Conservation (phyloP, 2,888 invertebrate genomes). For the Nephrotoma guestfalica region DNA sequence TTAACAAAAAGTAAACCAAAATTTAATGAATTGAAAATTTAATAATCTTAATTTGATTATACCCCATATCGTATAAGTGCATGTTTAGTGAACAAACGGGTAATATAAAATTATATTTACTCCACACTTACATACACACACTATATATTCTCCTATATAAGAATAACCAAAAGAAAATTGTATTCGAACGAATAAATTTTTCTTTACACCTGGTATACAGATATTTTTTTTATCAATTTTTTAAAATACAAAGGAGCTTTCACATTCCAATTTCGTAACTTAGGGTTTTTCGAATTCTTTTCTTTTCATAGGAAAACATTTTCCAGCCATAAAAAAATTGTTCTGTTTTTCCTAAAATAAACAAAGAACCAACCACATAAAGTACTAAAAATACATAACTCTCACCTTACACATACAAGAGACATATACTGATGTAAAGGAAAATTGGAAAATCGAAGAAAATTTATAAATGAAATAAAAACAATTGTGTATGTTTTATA, state of each 20-base stretch:
- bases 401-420: not conserved
- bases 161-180: not conserved
- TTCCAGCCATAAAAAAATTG: not conserved
- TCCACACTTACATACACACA: not conserved
- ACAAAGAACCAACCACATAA: not conserved
- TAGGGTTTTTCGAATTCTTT: not conserved
- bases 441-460: not conserved
- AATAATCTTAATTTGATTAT: not conserved
- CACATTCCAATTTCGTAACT: not conserved
- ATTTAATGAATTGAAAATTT: not conserved
- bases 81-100: not conserved
- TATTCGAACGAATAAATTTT: not conserved
- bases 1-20: not conserved
- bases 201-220: not conserved
- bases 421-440: not conserved
- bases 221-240: not conserved
- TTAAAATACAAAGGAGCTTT: not conserved
- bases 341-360: not conserved
- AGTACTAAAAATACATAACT: not conserved
- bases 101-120: not conserved
- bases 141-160: not conserved
- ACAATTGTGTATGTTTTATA: not conserved
- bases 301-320: not conserved
- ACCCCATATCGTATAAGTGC: not conserved
- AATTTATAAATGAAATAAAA: not conserved